phyloP scores from a whole-genome alignment of 2,797 vertebrate genomes.

The Onychomys torridus region DNA sequence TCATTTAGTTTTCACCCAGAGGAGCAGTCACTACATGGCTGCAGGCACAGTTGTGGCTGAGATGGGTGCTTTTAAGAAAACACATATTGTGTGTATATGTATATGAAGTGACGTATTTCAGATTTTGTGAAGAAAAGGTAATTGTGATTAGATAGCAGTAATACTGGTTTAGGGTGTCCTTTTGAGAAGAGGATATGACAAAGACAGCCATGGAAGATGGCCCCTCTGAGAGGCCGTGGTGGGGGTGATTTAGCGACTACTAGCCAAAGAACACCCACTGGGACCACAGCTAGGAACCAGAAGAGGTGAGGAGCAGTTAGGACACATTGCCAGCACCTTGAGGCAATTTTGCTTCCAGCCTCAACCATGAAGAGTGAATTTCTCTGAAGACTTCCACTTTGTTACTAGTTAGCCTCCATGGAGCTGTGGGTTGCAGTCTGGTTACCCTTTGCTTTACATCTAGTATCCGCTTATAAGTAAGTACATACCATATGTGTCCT shows the following conservation, averaged over 20 bases:
- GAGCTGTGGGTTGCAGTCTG: too few relatives aligned
- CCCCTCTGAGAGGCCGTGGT: not conserved
- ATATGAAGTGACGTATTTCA: constrained; percentile 1
- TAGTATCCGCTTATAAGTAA: too few relatives aligned
- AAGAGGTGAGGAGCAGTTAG: not conserved
- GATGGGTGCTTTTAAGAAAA: constrained; percentile 32
- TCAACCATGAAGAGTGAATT: constrained; percentile 35
- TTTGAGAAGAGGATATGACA: not conserved
- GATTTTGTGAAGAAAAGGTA: constrained; percentile 29
- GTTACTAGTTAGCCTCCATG: too few relatives aligned
- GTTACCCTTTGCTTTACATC: too few relatives aligned
- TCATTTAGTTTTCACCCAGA: not conserved
- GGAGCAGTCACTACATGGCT: not conserved
- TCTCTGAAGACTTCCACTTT: constrained; percentile 14
- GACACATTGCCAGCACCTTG: not conserved
- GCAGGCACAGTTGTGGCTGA: not conserved
- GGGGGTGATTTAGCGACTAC: too few relatives aligned
- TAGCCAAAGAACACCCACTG: not conserved
- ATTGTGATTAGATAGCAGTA: not conserved
- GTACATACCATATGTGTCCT: too few relatives aligned
- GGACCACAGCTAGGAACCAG: not conserved
- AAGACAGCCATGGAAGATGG: not conserved
- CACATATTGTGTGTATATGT: constrained; percentile 13
- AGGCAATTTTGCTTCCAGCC: not conserved
- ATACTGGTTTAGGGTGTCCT: not conserved